Evolutionary conservation across 2,113 vertebrate genomes (phyloP), one percentile per base, ranked within the genome.

Genomic region (rat (Rattus norvegicus)): DNA sequence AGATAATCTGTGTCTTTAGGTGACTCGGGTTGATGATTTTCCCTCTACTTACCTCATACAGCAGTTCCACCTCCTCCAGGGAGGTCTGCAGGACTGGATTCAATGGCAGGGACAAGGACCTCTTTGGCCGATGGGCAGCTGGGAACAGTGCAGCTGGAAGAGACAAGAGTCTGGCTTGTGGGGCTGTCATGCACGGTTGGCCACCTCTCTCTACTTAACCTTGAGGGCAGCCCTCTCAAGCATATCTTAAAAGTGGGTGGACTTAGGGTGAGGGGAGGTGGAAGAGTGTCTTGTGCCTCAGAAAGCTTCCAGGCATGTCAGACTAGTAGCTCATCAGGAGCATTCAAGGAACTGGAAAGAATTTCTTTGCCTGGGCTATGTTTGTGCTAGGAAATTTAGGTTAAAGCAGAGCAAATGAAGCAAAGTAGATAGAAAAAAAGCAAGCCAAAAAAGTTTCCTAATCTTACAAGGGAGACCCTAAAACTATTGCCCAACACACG

Each of bases 11-110:
- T 6, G 1, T 28, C 11, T n/a, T 79, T 24, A 73, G 19, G 22
- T 20, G 52, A 7, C 47, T 11, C 49, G 72, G 16, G 1, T 7
- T 4, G 59, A 26, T 26, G 22, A 0, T 28, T 1, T 43, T 54
- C 33, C n/a, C 4, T 67, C 80, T n/a, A n/a, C 96, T 61, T 97
- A 98, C 97, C 97, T 98, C 96, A 2, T 92, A 99, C 43, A 99
- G 99, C 97, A 99, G 98, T 67, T 99, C 98, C 85, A 99, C 98
- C 0, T 99, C 99, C 76, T 99, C 98, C 97, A 99, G 92, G 0
- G 99, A 99, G 89, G 89, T 98, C 98, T 99, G 99, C 97, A 99
- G 98, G 11, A 99, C 96, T 0, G 99, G 99, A 94, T 99, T 98
- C 80, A 99, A n/a, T 22, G 99, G 97, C 72, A 98, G 70, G 2